Evolutionary conservation across 2,797 vertebrate genomes (phyloP).

Genomic region (Silurus lanzhouensis): DNA sequence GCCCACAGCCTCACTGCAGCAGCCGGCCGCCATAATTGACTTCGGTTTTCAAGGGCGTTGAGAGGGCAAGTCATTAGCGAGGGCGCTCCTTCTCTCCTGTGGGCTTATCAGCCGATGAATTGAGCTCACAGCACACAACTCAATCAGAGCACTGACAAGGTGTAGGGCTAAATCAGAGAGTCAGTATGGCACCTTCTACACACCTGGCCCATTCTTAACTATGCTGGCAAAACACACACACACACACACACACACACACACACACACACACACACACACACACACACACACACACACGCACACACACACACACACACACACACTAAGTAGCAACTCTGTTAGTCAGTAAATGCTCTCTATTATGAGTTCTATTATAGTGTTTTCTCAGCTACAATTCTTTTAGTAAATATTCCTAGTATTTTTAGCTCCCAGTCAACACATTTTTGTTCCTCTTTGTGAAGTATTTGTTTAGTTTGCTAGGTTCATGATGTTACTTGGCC

Average conservation of each 20-base stretch:
- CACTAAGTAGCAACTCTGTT: not conserved
- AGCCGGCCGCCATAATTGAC: constrained; percentile 52
- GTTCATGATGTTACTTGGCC: too few species aligned
- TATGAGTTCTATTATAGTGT: not conserved
- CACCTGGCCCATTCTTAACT: constrained; percentile 31
- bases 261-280: too few species aligned
- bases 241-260: not conserved
- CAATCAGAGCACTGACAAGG: constrained; percentile 55
- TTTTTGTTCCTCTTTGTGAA: too few species aligned
- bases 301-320: not conserved
- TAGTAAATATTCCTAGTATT: too few species aligned
- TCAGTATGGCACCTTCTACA: constrained; percentile 43
- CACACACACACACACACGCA: not conserved
- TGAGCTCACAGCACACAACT: constrained; percentile 50
- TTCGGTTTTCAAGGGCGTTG: constrained; percentile 59
- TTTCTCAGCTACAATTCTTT: not conserved
- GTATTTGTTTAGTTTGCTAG: too few species aligned
- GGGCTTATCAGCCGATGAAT: constrained; percentile 58
- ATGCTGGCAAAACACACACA: constrained; percentile 7
- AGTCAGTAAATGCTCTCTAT: not conserved
- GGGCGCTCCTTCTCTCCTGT: constrained; percentile 49
- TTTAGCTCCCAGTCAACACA: too few species aligned
- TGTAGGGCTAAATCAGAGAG: constrained; percentile 51
- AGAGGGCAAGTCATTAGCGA: constrained; percentile 58
- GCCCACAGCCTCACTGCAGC: constrained; percentile 36